These are phyloP conservation scores for Zele albiditarsus DNA, from an alignment of 2,888 invertebrate genomes.

Conservation along the genomic window DNA sequence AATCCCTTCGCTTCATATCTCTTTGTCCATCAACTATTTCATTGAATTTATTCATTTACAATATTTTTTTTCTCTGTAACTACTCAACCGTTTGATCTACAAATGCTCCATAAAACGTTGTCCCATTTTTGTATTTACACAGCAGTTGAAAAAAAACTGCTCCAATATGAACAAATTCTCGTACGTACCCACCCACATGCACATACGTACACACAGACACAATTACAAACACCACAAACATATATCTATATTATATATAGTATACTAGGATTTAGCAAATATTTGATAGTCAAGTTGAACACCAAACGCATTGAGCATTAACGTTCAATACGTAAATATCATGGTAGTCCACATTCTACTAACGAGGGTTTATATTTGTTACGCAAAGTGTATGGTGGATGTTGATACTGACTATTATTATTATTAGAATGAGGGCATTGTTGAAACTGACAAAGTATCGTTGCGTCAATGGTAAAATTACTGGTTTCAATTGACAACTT, in stretches of 20 bases:
- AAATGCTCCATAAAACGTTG: not conserved
- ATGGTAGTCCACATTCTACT: constrained; percentile 29
- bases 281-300: constrained; percentile 33
- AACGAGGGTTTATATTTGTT: constrained; percentile 17
- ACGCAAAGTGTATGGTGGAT: not conserved
- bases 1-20: no score
- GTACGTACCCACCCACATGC: not conserved
- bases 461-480: not conserved
- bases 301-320: constrained; percentile 45
- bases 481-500: not conserved
- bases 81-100: no score
- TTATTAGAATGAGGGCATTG: not conserved
- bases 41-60: not conserved
- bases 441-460: not conserved
- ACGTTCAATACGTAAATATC: constrained; percentile 58
- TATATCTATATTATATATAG: not conserved
- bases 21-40: no score
- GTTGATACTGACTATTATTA: not conserved
- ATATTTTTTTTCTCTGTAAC: not conserved
- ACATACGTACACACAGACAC: not conserved
- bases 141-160: constrained; percentile 27
- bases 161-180: no score
- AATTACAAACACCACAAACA: not conserved
- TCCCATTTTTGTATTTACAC: constrained; percentile 21
- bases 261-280: constrained; percentile 21